Evolutionary conservation across 2,888 invertebrate species (phyloP), one percentile per base, ranked within the genome.

Genomic region (Tetheella fluctuosa): DNA sequence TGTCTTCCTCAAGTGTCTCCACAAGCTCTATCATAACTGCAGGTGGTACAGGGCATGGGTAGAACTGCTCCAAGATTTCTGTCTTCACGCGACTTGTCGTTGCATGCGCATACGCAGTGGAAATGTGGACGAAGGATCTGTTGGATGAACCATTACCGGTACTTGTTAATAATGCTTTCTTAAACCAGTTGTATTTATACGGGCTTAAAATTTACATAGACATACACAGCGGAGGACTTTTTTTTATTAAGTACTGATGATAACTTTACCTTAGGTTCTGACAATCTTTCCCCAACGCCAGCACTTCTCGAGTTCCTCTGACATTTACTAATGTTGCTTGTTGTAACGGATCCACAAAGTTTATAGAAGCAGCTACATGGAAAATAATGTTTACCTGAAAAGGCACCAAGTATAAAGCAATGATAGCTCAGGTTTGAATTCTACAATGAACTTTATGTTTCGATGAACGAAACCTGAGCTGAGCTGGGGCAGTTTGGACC

Each of bases 281-380:
- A 77, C 95, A 94, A 66, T 94, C 94, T 74, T 95, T 95, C 63
- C 97, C 97, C 65, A 98, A 85, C 3, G 95, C 95, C 57, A 98
- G 81, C 91, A 98, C 95, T 63, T 96, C 94, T 77, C 96, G 95
- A 0, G 98, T 98, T 10, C 97, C 98, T 42, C 97, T 93, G 0
- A 97, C 96, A 84, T 99, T 99, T 84, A 97, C 94, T 58, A 97
- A 89, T 1, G 98, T 96, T 0, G 98, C 97, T 59, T 94, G 94
- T 76, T 96, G 96, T 39, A 99, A 89, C 0, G 95, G 94, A 80
- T 98, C 98, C 82, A 98, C 97, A 77, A 99, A 99, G 74, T 96
- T 95, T 62, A 88, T 83, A 0, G 90, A 89, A 0, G 92, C 91
- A 0, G 91, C 91, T 0, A 77, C 74, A 64, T 91, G 89, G 63